These are phyloP conservation scores for Oryzias woworae DNA, from an alignment of 2,113 vertebrate genomes.

Conservation along the genomic window DNA sequence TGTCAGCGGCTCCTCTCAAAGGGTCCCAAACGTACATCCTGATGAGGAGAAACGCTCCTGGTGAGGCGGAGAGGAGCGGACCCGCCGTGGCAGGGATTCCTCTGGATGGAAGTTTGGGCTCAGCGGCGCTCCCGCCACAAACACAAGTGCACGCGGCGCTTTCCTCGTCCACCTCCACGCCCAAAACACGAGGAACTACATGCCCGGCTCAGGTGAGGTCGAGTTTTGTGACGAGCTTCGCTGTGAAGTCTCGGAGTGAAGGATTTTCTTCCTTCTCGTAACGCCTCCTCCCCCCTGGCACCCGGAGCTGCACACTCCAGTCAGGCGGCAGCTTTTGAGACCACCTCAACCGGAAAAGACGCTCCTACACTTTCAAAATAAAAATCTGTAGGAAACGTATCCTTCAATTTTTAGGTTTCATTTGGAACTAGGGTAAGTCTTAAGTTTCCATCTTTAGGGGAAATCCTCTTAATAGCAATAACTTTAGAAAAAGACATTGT, in stretches of 20 bases:
- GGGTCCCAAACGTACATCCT: slow-evolving; percentile 51
- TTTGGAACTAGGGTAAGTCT: no score
- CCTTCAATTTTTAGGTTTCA: no score
- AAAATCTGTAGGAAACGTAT: not conserved
- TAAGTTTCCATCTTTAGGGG: no score
- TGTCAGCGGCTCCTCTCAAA: slow-evolving; percentile 10
- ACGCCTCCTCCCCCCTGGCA: slow-evolving; percentile 30
- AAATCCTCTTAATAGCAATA: no score
- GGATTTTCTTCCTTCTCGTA: slow-evolving; percentile 20
- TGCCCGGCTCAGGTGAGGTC: slow-evolving; percentile 39
- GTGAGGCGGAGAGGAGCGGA: not conserved
- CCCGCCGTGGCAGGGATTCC: not conserved
- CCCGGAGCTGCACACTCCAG: not conserved
- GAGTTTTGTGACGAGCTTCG: no score
- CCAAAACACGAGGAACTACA: slow-evolving; percentile 20
- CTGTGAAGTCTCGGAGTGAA: slow-evolving; percentile 20
- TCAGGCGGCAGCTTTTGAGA: not conserved
- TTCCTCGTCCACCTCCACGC: slow-evolving; percentile 31
- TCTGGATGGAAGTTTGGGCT: slow-evolving; percentile 13
- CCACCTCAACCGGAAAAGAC: rapidly evolving
- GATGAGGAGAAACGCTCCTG: not conserved
- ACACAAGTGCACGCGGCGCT: slow-evolving; percentile 11
- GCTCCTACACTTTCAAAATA: slow-evolving; percentile 2
- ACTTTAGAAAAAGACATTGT: no score
- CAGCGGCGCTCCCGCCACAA: slow-evolving; percentile 39